Evolutionary conservation across 2,888 invertebrate genomes (phyloP).

Genomic region (Tortricodes alternella): DNA sequence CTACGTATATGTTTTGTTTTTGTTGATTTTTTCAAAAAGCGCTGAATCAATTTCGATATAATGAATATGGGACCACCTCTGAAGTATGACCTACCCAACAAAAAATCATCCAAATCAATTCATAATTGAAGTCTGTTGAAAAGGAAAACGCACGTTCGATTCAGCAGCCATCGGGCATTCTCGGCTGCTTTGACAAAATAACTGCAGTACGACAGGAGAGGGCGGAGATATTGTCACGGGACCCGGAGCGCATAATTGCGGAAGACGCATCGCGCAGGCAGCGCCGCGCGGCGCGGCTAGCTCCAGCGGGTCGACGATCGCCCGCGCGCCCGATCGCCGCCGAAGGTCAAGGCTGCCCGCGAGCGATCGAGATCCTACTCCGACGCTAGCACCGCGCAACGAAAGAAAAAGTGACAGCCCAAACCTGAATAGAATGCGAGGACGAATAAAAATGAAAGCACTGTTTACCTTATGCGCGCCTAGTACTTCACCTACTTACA

Average conservation of each 20-base stretch:
- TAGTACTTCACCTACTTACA: slow-evolving; percentile 19
- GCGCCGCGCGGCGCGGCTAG: slow-evolving; percentile 33
- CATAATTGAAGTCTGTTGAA: too few relatives aligned
- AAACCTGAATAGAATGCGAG: slow-evolving; percentile 79
- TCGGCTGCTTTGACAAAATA: slow-evolving; percentile 6
- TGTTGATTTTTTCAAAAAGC: too few relatives aligned
- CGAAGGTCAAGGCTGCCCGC: slow-evolving; percentile 78
- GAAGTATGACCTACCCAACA: too few relatives aligned
- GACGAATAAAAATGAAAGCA: slow-evolving; percentile 82
- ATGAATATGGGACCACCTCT: too few relatives aligned
- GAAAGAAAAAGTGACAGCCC: slow-evolving; percentile 82
- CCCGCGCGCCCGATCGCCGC: slow-evolving; percentile 70
- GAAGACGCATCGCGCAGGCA: slow-evolving; percentile 42
- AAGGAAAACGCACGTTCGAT: neutral
- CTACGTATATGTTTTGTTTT: too few relatives aligned
- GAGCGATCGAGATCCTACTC: slow-evolving; percentile 61
- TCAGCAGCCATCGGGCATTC: neutral
- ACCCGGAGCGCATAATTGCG: slow-evolving; percentile 39
- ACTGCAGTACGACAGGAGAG: slow-evolving; percentile 9
- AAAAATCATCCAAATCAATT: too few relatives aligned
- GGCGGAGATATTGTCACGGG: slow-evolving; percentile 29
- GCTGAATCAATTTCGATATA: too few relatives aligned
- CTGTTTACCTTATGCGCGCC: slow-evolving; percentile 33
- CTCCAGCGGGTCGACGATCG: slow-evolving; percentile 66
- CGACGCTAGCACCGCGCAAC: slow-evolving; percentile 52